Conservation (phyloP, 2,797 vertebrate species). For the Falco berigora region DNA sequence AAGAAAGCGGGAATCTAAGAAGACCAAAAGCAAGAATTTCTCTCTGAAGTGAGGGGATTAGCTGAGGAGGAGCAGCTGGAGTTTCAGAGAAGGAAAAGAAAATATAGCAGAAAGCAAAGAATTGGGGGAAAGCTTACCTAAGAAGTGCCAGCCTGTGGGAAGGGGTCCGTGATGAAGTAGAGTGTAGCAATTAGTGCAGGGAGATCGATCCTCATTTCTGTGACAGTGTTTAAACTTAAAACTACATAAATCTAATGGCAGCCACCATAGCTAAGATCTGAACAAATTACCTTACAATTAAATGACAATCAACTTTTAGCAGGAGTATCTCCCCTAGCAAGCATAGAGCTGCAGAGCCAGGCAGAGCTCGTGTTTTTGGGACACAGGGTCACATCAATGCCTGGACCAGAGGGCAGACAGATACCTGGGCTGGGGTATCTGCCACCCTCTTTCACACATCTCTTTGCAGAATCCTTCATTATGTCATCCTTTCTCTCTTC, state of each 20-base stretch:
- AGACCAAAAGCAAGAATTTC: neutral
- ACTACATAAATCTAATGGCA: neutral
- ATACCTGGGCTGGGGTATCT: neutral
- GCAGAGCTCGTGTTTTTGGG: neutral
- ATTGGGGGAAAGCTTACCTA: neutral
- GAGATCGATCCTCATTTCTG: neutral
- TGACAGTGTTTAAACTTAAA: neutral
- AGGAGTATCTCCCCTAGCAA: neutral
- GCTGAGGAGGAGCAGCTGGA: neutral
- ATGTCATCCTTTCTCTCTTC: neutral
- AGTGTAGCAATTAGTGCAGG: neutral
- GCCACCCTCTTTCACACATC: neutral
- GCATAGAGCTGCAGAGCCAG: neutral
- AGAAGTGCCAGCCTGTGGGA: neutral
- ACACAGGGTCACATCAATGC: neutral
- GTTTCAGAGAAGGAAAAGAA: neutral
- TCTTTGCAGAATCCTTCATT: neutral
- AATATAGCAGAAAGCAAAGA: neutral
- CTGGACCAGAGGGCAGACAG: neutral
- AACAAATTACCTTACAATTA: neutral
- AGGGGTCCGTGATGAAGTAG: neutral
- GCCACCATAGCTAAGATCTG: neutral
- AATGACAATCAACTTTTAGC: neutral
- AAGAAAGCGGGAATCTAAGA: neutral
- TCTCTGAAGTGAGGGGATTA: neutral